A percentile compares a stretch with the other conserved stretches of the same genome.
phyloP scores from a whole-genome alignment of 2,888 invertebrate genomes.

The Epinotia nisella region DNA sequence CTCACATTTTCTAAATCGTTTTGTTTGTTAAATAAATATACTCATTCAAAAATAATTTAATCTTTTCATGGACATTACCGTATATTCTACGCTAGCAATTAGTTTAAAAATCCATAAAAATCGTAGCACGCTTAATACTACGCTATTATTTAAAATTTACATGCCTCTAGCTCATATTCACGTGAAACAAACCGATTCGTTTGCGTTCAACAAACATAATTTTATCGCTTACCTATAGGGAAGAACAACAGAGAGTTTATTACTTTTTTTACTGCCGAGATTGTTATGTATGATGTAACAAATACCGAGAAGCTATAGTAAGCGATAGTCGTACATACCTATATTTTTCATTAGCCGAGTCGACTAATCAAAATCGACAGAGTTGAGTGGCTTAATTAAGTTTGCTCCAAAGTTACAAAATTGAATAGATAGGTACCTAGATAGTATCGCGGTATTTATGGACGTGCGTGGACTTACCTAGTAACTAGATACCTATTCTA shows the following conservation, averaged over 20 bases:
- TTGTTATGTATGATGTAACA: conserved; percentile 27
- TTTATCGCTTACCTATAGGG: conserved; percentile 34
- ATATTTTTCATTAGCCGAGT: not conserved
- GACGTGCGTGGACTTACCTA: no score
- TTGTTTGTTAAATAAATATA: not conserved
- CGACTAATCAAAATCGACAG: not conserved
- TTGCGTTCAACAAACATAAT: conserved; percentile 37
- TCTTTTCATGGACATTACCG: not conserved
- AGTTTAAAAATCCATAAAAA: conserved; percentile 19
- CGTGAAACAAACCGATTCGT: conserved; percentile 33
- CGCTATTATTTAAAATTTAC: conserved; percentile 32
- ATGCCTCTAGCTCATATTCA: conserved; percentile 10
- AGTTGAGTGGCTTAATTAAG: not conserved
- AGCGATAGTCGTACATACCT: not conserved
- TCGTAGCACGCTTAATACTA: conserved; percentile 13
- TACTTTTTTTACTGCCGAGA: conserved; percentile 26
- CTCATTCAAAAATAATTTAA: not conserved
- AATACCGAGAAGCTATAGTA: not conserved
- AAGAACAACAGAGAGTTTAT: conserved; percentile 31
- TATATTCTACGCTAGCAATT: conserved; percentile 3
- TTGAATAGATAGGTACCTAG: not conserved
- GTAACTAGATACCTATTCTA: no score
- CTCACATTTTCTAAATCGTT: not conserved
- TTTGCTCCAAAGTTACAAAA: not conserved
- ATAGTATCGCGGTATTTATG: not conserved